Evolutionary conservation across 1,140 invertebrate genomes (phyloP).

Genomic region (Aleiodes sp.): DNA sequence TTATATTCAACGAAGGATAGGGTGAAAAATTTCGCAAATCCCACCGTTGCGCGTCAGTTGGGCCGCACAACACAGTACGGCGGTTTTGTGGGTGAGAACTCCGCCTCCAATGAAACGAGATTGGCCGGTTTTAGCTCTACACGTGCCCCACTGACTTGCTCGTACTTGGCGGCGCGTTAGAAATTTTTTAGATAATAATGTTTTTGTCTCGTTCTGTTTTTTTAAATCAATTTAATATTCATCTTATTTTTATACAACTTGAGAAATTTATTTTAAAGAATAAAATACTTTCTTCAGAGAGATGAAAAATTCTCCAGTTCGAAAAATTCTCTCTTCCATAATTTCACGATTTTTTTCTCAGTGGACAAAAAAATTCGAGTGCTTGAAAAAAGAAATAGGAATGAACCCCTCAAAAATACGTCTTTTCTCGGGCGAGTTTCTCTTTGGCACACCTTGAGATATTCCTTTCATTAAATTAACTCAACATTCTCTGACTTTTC

Average conservation of each 20-base stretch:
- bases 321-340: background rate
- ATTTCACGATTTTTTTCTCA: background rate
- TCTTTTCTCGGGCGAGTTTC: constrained; percentile 33
- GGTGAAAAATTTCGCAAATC: constrained; percentile 35
- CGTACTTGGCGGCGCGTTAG: constrained; percentile 37
- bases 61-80: constrained; percentile 2
- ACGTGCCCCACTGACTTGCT: constrained; percentile 37
- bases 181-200: constrained; percentile 38
- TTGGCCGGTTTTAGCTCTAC: constrained; percentile 50
- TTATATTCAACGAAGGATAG: constrained; percentile 26
- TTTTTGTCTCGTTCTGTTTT: no score
- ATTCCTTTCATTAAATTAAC: constrained; percentile 64
- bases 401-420: constrained; percentile 39
- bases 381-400: constrained; percentile 18
- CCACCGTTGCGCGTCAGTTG: constrained; percentile 33
- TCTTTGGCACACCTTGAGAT: constrained; percentile 40
- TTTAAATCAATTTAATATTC: no score
- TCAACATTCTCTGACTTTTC: constrained; percentile 35
- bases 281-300: no score
- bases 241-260: no score
- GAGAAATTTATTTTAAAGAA: no score
- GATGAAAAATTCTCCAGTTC: background rate
- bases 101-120: constrained; percentile 58
- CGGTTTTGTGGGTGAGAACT: constrained; percentile 45
- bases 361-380: constrained; percentile 11